Conservation (phyloP, 2,113 vertebrate genomes). For the Guaruba guarouba region DNA sequence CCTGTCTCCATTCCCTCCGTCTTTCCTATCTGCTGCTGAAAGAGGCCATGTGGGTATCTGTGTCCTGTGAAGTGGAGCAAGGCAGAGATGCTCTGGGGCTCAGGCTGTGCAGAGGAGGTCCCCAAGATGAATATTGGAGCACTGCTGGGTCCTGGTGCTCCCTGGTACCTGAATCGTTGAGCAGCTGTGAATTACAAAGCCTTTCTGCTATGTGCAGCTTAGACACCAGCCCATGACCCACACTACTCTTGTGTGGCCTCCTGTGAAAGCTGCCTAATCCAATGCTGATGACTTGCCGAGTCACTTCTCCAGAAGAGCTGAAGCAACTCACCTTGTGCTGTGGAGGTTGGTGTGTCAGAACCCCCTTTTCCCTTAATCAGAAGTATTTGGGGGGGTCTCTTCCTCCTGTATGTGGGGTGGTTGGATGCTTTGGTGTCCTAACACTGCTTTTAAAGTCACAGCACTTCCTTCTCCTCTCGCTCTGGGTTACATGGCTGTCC, state of each 20-base stretch:
- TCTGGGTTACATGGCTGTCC: background rate
- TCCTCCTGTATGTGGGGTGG: background rate
- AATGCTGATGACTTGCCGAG: background rate
- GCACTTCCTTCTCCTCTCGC: background rate
- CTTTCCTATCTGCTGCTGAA: background rate
- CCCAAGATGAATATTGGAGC: background rate
- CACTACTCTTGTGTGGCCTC: background rate
- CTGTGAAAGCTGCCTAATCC: background rate
- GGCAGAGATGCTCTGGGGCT: background rate
- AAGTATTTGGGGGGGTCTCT: background rate
- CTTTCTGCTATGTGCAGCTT: background rate
- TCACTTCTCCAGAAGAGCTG: background rate
- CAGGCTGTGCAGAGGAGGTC: background rate
- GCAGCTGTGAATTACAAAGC: slow-evolving; percentile 50
- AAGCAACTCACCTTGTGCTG: background rate
- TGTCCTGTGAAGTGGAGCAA: background rate
- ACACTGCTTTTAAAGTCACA: background rate
- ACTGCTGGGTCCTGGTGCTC: background rate
- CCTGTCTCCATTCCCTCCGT: accelerated
- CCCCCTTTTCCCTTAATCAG: background rate
- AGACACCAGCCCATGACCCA: background rate
- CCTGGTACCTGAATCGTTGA: background rate
- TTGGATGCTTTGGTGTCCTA: background rate
- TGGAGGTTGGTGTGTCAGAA: background rate
- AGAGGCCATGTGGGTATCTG: accelerated